These are phyloP conservation scores for Bagarius yarrelli DNA, from an alignment of 2,113 vertebrate genomes.

Conservation along the genomic window DNA sequence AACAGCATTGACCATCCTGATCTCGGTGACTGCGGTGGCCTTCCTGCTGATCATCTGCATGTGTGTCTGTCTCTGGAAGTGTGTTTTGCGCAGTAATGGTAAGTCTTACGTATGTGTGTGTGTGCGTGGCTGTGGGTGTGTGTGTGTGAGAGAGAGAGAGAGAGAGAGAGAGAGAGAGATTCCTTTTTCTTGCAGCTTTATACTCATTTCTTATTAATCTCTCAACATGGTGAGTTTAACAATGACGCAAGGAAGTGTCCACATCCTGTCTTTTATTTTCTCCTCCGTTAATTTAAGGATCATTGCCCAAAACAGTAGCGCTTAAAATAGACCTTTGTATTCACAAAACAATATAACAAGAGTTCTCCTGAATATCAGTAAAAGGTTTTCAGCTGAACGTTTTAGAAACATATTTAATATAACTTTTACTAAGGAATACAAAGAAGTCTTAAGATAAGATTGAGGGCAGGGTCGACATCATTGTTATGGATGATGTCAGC, in stretches of 20 bases:
- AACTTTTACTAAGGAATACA: too few relatives aligned
- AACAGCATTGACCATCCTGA: slow-evolving; percentile 74
- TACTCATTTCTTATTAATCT: neutral
- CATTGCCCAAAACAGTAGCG: neutral
- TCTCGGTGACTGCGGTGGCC: slow-evolving; percentile 74
- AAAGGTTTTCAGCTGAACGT: too few relatives aligned
- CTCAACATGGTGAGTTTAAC: neutral
- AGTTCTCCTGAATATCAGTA: too few relatives aligned
- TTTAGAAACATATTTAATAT: too few relatives aligned
- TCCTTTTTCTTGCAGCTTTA: neutral
- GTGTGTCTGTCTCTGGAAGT: slow-evolving; percentile 78
- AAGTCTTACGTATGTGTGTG: slow-evolving; percentile 35
- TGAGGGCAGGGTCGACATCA: too few relatives aligned
- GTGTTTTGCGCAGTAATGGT: slow-evolving; percentile 74
- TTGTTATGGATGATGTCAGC: too few relatives aligned
- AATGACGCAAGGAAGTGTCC: neutral
- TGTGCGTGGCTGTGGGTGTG: neutral
- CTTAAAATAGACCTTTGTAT: too few relatives aligned
- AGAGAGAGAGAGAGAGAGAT: neutral
- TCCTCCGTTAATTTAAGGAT: neutral
- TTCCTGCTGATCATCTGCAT: slow-evolving; percentile 73
- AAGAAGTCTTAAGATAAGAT: too few relatives aligned
- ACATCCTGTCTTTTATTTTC: neutral
- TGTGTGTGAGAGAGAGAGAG: slow-evolving; percentile 2
- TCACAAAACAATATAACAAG: too few relatives aligned